These are phyloP conservation scores for Magallana ariakensis DNA, from an alignment of 1,140 invertebrate genomes.

Conservation along the genomic window DNA sequence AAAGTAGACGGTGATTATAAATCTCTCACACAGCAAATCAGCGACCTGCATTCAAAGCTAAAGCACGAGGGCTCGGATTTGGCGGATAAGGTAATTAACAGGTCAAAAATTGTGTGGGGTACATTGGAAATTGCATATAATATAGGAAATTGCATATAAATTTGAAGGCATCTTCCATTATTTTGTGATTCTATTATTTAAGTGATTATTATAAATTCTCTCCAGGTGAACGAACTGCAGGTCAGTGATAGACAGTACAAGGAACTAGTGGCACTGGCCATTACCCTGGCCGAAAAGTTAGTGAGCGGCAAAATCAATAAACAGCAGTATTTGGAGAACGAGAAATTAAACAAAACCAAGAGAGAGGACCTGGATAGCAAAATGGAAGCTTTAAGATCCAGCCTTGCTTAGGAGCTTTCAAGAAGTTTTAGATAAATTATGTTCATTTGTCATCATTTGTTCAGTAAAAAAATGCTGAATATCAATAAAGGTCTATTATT, in stretches of 20 bases:
- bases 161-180: no score
- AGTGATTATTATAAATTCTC: no score
- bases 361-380: constrained; percentile 85
- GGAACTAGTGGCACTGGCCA: constrained; percentile 73
- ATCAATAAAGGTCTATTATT: neutral
- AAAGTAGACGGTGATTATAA: constrained; percentile 85
- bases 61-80: constrained; percentile 85
- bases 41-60: constrained; percentile 83
- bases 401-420: constrained; percentile 41
- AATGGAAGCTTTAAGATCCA: constrained; percentile 81
- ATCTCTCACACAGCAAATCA: constrained; percentile 82
- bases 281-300: constrained; percentile 83
- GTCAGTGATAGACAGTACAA: constrained; percentile 82
- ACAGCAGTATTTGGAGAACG: constrained; percentile 85
- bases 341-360: constrained; percentile 83
- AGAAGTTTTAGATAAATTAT: neutral
- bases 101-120: neutral
- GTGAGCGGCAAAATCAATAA: constrained; percentile 85
- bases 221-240: constrained; percentile 84
- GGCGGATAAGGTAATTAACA: constrained; percentile 81
- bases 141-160: no score
- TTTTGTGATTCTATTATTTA: no score
- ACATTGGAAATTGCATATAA: no score
- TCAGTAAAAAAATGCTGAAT: neutral
- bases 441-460: neutral